Evolutionary conservation across 2,888 invertebrate genomes (phyloP), one percentile per base, ranked within the genome.

Genomic region (Liopterus haemorrhoidalis): DNA sequence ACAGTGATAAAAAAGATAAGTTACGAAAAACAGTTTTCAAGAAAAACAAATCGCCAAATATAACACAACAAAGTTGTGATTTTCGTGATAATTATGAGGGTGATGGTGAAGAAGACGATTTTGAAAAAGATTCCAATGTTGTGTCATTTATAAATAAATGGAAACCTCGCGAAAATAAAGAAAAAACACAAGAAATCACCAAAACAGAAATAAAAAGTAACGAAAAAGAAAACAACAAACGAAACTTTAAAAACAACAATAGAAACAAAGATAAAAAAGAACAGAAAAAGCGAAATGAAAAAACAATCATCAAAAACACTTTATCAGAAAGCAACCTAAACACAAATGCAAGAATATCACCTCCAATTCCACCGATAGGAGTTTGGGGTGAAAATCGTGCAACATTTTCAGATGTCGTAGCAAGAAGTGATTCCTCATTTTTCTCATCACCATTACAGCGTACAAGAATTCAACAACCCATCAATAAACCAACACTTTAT

Each of bases 341-440:
- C 9, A 41, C 24, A 8, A 40, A 39, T 19, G 19, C 33, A 1
- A 15, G 47, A 24, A 21, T 41, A 8, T 42, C 41, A 5, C 47
- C 43, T 6, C 32, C 38, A 3, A 40, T 28, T 15, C 42, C 45
- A 4, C 45, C 45, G 3, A 35, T 33, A 5, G 45, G 45, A 9
- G 39, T 39, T 35, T 75, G 75, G 75, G 70, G 71, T 24, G 75
- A 76, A 57, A 75, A 71, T 50, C 61, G 71, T 37, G 75, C 76
- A 0, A 73, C 71, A 25, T 78, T 78, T 56, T 77, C 77, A 50
- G 76, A 78, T 51, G 76, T 77, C 2, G 77, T 78, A 1, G 75
- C 77, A 0, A 62, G 76, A 8, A 74, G 61, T 54, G 75, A 74
- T 36, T 65, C 66, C 25, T 59, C 59, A 19, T 35, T 57, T 11